A percentile compares a stretch with the other conserved stretches of the same genome.
Conservation (phyloP, 2,888 invertebrate species). For the Meta bourneti region DNA sequence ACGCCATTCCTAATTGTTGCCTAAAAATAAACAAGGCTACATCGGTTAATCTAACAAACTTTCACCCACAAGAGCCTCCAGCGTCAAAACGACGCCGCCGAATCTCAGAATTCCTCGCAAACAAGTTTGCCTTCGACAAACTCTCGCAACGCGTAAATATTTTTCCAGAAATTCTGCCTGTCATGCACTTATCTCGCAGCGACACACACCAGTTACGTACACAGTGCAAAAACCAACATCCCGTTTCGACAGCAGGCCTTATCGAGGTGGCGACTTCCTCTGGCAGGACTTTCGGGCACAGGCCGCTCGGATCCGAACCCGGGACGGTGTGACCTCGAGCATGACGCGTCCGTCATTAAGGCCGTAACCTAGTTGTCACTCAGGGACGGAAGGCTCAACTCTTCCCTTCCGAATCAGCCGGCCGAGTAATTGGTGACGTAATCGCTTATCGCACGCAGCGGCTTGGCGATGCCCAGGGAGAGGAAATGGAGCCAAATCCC, state of each 20-base stretch:
- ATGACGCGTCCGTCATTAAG: slow-evolving; percentile 61
- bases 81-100: no score
- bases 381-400: slow-evolving; percentile 41
- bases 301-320: slow-evolving; percentile 1
- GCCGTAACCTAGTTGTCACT: slow-evolving; percentile 71
- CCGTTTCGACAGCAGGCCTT: background rate
- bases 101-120: no score
- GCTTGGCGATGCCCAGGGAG: slow-evolving; percentile 40
- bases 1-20: no score
- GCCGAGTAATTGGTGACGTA: slow-evolving; percentile 65
- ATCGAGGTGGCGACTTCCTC: background rate
- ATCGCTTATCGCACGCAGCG: slow-evolving; percentile 49
- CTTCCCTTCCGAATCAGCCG: slow-evolving; percentile 73
- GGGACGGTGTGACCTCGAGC: slow-evolving; percentile 25
- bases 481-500: slow-evolving; percentile 26
- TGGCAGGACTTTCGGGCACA: background rate
- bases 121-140: no score
- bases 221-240: no score
- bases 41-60: no score
- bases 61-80: no score
- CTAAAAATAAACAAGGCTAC: no score
- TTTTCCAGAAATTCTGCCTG: no score
- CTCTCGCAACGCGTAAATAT: no score
- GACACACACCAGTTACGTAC: no score
- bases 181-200: no score